Evolutionary conservation across 2,888 invertebrate genomes (phyloP), one percentile per base, ranked within the genome.

Genomic region (Dicycla oo): DNA sequence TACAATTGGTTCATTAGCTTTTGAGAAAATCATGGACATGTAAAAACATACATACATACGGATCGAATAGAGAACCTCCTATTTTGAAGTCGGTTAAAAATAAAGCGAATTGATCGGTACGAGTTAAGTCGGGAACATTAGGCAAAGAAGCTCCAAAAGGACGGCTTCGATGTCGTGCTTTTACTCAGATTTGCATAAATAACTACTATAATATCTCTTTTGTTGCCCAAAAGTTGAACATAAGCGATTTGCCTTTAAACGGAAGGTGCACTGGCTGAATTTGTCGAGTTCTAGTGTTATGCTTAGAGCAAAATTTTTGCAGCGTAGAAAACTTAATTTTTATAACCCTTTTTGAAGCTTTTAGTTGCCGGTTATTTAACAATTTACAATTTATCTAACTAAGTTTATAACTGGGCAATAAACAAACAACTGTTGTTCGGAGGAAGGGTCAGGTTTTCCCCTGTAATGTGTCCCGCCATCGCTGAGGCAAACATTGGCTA

Each of bases 161-260:
- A 81, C 69, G 82, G 73, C 80, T 75, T 75, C 82, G 90, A 90
- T 94, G 91, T 93, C 94, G 94, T 94, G 94, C 91, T 91, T 89
- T 89, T 89, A 87, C 88, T 85, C 88, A 86, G 90, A 93, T 94
- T 94, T 93, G 92, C 94, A 94, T 94, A 93, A 94, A 93, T 91
- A 92, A 91, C 91, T 91, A 91, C 92, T 82, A 82, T 92, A 90
- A 91, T 90, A 91, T 91, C 89, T 91, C 68, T 69, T 80, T 79
- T 72, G 66, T 57, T 81, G 82, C 69, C 66, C 80, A 91, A 91
- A 86, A 67, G 62, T 87, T 49, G 74, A 82, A 86, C 84, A 70
- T 60, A 18, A 82, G 91, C 89, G 91, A 72, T 87, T 90, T 62
- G 49, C 8, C 58, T 54, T 61, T 58, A 65, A 54, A 43, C 47